Conservation (phyloP, 2,888 invertebrate species). For the Caenorhabditis japonica region DNA sequence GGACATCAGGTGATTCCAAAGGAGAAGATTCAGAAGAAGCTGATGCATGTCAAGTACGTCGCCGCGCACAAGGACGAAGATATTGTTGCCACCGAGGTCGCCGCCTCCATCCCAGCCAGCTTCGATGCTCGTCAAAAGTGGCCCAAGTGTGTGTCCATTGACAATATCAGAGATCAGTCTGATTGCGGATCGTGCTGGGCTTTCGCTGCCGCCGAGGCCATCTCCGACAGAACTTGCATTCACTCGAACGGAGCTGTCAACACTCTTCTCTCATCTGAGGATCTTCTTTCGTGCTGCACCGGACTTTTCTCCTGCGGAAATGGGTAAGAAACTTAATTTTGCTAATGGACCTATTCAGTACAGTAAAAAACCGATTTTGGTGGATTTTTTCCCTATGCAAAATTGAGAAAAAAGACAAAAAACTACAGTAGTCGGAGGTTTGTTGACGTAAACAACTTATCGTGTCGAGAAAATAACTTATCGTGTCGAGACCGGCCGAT, state of each 20-base stretch:
- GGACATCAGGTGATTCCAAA: constrained; percentile 6
- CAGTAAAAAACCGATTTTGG: too few relatives aligned
- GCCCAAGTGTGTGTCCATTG: constrained; percentile 47
- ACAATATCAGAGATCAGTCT: constrained; percentile 53
- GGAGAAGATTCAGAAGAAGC: constrained; percentile 15
- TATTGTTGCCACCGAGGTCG: constrained; percentile 3
- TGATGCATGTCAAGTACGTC: constrained; percentile 36
- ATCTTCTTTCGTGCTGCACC: constrained; percentile 77
- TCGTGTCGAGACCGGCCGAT: too few relatives aligned
- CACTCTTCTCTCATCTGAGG: constrained; percentile 78
- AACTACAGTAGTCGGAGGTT: too few relatives aligned
- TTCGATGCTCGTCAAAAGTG: constrained; percentile 53
- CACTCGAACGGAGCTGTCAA: constrained; percentile 73
- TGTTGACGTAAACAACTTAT: too few relatives aligned
- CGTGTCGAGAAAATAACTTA: too few relatives aligned
- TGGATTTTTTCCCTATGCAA: too few relatives aligned
- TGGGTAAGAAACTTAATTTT: too few relatives aligned
- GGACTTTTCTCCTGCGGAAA: constrained; percentile 56
- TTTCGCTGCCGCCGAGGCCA: constrained; percentile 79
- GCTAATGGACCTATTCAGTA: too few relatives aligned
- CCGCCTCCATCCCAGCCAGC: constrained; percentile 28
- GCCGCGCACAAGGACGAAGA: constrained; percentile 32
- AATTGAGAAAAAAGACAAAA: too few relatives aligned
- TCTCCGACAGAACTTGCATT: constrained; percentile 79
- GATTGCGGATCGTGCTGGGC: constrained; percentile 86